A percentile compares a stretch with the other conserved stretches of the same genome.
phyloP scores from a whole-genome alignment of 1,140 invertebrate genomes.

The Epicauta chinensis region DNA sequence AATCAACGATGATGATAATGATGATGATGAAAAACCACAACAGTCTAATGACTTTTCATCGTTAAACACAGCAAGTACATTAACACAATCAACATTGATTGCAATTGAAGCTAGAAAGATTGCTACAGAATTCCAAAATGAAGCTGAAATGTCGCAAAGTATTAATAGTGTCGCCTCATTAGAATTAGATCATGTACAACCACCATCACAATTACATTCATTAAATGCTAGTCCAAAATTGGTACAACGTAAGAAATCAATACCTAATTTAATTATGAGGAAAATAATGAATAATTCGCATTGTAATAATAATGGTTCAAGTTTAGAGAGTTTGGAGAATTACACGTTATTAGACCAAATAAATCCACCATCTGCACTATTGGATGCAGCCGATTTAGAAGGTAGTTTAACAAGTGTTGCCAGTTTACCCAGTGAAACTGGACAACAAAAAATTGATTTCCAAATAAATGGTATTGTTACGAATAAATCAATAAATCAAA shows the following conservation, averaged over 20 bases:
- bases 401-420: constrained; percentile 77
- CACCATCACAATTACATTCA: constrained; percentile 69
- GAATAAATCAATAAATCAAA: constrained; percentile 39
- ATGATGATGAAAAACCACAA: constrained; percentile 10
- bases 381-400: constrained; percentile 69
- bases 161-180: constrained; percentile 48
- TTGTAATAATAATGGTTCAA: constrained; percentile 52
- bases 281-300: constrained; percentile 56
- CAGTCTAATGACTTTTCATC: constrained; percentile 38
- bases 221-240: constrained; percentile 42
- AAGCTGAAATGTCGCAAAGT: constrained; percentile 57
- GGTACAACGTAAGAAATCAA: constrained; percentile 53
- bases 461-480: constrained; percentile 25
- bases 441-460: constrained; percentile 45
- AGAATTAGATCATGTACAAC: constrained; percentile 69
- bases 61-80: constrained; percentile 36
- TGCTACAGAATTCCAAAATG: constrained; percentile 55
- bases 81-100: constrained; percentile 63
- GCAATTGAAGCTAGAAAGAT: constrained; percentile 66
- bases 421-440: constrained; percentile 72
- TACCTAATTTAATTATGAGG: constrained; percentile 64
- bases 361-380: constrained; percentile 76
- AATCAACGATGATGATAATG: constrained; percentile 25
- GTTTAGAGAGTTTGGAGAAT: constrained; percentile 47
- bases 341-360: constrained; percentile 62